These are phyloP conservation scores for Echeneis naucrates DNA, from an alignment of 2,797 vertebrate genomes.

Conservation along the genomic window DNA sequence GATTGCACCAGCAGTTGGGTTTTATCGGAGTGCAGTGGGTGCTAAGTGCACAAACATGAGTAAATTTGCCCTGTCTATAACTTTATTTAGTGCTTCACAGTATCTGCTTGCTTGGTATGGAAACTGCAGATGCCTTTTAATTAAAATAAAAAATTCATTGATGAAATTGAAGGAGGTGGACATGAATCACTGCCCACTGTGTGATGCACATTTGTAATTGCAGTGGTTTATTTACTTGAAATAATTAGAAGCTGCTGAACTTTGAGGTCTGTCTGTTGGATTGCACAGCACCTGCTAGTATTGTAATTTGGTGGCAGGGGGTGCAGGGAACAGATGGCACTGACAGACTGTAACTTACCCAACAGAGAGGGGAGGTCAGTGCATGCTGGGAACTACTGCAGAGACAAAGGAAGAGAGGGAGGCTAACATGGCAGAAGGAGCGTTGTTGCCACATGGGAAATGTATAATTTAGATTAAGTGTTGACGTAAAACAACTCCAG, in stretches of 20 bases:
- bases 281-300: constrained; percentile 59
- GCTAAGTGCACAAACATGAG: constrained; percentile 26
- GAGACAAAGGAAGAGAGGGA: constrained; percentile 63
- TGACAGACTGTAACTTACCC: constrained; percentile 86
- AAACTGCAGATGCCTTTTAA: not conserved
- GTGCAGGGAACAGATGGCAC: constrained; percentile 84
- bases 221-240: constrained; percentile 58
- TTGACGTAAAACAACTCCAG: constrained; percentile 15
- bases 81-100: constrained; percentile 22
- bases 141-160: not conserved
- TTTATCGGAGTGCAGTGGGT: constrained; percentile 58
- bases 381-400: constrained; percentile 67
- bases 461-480: constrained; percentile 47
- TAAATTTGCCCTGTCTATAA: constrained; percentile 17
- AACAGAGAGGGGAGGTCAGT: constrained; percentile 65
- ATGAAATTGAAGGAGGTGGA: not conserved
- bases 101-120: constrained; percentile 11
- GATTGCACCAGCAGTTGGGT: constrained; percentile 43
- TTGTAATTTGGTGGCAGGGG: constrained; percentile 78
- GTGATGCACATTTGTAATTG: constrained; percentile 28
- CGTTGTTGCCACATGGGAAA: constrained; percentile 35
- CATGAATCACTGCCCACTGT: not conserved
- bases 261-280: constrained; percentile 59
- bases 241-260: constrained; percentile 71
- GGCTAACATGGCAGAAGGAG: constrained; percentile 38